Conservation (phyloP, 2,113 vertebrate genomes). For the Suricata suricatta region DNA sequence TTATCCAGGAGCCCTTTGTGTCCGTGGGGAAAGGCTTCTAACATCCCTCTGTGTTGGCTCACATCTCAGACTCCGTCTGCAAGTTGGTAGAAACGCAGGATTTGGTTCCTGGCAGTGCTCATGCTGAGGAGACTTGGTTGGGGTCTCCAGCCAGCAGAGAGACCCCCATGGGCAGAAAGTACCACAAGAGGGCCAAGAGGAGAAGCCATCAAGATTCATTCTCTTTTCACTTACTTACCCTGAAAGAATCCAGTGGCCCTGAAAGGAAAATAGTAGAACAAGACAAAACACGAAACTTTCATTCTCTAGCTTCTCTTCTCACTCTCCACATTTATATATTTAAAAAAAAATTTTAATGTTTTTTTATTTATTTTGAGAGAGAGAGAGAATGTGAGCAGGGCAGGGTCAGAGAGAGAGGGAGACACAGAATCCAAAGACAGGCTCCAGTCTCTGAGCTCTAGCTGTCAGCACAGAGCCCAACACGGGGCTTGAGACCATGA, state of each 20-base stretch:
- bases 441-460: no score
- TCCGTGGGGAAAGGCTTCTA: not conserved
- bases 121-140: no score
- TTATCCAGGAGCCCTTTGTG: not conserved
- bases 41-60: fast-evolving
- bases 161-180: not conserved
- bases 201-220: not conserved
- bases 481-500: no score
- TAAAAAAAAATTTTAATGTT: no score
- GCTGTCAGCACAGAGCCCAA: no score
- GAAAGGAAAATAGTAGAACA: not conserved
- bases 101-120: not conserved
- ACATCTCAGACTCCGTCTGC: not conserved
- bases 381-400: no score
- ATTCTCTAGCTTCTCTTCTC: not conserved
- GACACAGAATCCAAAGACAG: no score
- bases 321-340: not conserved
- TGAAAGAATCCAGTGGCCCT: not conserved
- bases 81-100: not conserved
- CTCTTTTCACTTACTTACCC: not conserved
- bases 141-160: not conserved
- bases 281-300: not conserved
- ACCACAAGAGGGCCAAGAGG: not conserved
- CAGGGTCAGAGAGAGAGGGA: no score
- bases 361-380: no score